A percentile compares a stretch with the other conserved stretches of the same genome.
Conservation (phyloP, 2,888 invertebrate genomes). For the Dendrolimus pini region DNA sequence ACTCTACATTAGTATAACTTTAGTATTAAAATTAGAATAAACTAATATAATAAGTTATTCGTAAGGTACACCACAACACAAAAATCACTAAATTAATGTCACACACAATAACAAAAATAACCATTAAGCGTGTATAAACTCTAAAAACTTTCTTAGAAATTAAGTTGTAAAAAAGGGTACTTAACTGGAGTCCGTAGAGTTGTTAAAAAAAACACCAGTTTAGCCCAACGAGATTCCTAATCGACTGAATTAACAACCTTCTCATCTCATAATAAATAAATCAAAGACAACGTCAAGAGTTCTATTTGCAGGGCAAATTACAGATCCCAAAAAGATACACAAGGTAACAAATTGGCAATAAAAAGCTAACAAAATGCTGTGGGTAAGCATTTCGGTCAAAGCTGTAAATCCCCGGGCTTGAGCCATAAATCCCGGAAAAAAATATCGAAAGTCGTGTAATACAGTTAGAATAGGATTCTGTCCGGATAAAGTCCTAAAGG, state of each 20-base stretch:
- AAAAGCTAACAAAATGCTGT: conserved; percentile 69
- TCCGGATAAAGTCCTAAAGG: conserved; percentile 12
- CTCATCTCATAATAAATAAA: conserved; percentile 19
- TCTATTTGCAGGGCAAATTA: conserved; percentile 54
- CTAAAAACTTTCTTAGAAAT: too few species aligned
- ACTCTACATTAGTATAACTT: too few species aligned
- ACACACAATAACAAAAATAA: too few species aligned
- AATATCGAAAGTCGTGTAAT: conserved; percentile 65
- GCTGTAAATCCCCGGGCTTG: conserved; percentile 62
- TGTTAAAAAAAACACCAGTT: too few species aligned
- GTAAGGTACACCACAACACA: too few species aligned
- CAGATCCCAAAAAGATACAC: conserved; percentile 61
- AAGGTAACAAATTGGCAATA: conserved; percentile 72
- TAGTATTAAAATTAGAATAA: too few species aligned
- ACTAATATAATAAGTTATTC: too few species aligned
- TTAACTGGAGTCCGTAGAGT: too few species aligned
- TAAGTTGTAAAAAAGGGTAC: too few species aligned
- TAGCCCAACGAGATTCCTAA: neutral
- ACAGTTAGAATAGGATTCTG: conserved; percentile 38
- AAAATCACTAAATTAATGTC: too few species aligned
- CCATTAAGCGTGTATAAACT: too few species aligned
- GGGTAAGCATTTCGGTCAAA: conserved; percentile 69
- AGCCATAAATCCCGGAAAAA: conserved; percentile 60
- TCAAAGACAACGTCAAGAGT: conserved; percentile 26
- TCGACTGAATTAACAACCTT: neutral